phyloP scores from a whole-genome alignment of 2,113 vertebrate genomes.

The Saimiri boliviensis region DNA sequence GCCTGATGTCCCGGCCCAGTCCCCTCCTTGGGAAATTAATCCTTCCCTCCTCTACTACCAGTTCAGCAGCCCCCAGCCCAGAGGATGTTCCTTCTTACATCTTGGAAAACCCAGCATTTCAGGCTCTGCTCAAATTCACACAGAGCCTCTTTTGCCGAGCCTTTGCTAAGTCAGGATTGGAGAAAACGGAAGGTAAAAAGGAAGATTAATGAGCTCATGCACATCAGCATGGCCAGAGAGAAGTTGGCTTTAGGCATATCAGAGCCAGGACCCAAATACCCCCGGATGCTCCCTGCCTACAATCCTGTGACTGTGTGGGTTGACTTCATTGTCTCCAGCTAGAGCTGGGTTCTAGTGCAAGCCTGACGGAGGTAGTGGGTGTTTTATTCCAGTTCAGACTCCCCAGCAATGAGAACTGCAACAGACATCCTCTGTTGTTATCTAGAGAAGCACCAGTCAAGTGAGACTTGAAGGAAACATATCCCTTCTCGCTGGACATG shows the following conservation, averaged over 20 bases:
- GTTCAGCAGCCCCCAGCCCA: too few species aligned
- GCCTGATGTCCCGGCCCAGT: background rate
- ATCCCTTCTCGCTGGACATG: background rate
- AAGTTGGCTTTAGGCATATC: background rate
- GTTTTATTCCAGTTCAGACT: background rate
- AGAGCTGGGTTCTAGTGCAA: background rate
- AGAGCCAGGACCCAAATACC: background rate
- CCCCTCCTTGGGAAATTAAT: background rate
- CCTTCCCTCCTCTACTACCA: background rate
- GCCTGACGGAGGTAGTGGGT: too few species aligned
- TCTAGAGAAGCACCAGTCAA: background rate
- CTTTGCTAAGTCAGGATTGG: background rate
- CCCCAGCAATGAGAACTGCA: background rate
- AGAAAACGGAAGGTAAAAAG: background rate
- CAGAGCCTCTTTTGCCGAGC: background rate
- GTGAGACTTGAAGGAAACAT: background rate
- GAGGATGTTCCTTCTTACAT: background rate
- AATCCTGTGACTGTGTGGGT: background rate
- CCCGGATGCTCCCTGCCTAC: background rate
- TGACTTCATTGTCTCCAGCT: background rate
- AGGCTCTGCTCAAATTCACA: background rate
- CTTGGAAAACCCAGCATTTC: background rate
- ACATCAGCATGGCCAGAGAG: background rate
- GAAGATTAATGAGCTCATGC: background rate
- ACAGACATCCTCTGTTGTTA: accelerated